Base-by-base conservation (phyloP, 2,888 invertebrate species). In the Aplocera efformata region DNA sequence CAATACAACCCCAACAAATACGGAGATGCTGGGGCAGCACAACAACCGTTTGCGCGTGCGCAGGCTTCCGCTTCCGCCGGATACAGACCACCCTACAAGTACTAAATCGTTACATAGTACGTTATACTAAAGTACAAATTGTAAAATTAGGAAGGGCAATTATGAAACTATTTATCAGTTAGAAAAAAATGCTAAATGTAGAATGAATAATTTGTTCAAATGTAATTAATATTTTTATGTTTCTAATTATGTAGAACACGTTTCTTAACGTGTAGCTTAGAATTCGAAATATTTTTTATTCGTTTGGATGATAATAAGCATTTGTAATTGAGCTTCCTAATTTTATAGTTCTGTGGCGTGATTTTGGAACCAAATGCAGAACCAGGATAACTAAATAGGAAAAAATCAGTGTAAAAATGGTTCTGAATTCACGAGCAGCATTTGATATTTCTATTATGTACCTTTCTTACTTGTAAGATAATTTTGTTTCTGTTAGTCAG, bases 1-100 rank as follows among this genome's bases (percentile, higher is more conserved):
- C 82, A 79, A 59, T 88, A 88, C 80, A 83, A 79, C 69, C 78
- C 86, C 7, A 77, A 64, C 35, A 85, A 86, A 57, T 82, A 88
- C 57, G 81, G 77, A 17, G 40, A 40, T 11, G 77, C 72, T 8
- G 72, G 60, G 0, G 63, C 67, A 0, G 67, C 56, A 1, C 76
- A 75, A 34, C 77, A 77, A 34, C 75, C 67, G 11, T 50, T 41
- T 20, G 72, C 74, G 10, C 73, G 74, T 33, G 72, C 82, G 13
- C 79, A 81, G 34, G 76, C 77, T 3, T 61, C 68, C 42, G 60
- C 77, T 37, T 63, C 67, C 41, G 58, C 77, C 35, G 72, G 72
- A 17, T 85, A 60, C 82, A 82, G 82, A 71, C 77, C 79, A 51
- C 66, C 70, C 23, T 81, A 80, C 78, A 84, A 82, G 63, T 83